Percentiles rank a stretch among this genome's conserved stretches.
These are phyloP conservation scores for Dimorphilus gyrociliatus DNA, from an alignment of 2,888 invertebrate genomes.

Conservation along the genomic window DNA sequence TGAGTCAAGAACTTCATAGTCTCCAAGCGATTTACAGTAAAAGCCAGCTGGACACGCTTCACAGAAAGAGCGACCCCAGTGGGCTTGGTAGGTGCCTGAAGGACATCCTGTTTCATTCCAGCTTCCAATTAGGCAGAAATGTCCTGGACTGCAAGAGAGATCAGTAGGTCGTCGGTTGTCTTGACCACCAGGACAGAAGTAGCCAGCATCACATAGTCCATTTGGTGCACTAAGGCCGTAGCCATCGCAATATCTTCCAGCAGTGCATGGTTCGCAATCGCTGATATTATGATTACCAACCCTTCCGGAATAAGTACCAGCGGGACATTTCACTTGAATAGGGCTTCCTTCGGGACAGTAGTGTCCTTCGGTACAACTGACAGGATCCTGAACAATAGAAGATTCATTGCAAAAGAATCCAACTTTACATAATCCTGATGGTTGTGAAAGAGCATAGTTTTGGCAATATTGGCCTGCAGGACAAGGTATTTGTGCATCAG, in stretches of 20 bases:
- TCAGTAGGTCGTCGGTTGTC: conserved; percentile 17
- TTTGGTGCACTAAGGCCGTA: conserved; percentile 21
- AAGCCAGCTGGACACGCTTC: conserved; percentile 27
- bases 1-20: conserved; percentile 23
- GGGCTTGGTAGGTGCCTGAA: conserved; percentile 28
- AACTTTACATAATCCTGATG: conserved; percentile 18
- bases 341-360: conserved; percentile 26
- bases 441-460: conserved; percentile 16
- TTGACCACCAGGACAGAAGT: conserved; percentile 30
- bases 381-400: conserved; percentile 19
- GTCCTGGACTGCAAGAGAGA: conserved; percentile 27
- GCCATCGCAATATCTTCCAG: conserved; percentile 26
- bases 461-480: conserved; percentile 28
- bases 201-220: conserved; percentile 23
- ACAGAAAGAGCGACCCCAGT: conserved; percentile 23
- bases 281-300: conserved; percentile 16
- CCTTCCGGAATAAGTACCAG: conserved; percentile 26
- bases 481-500: conserved; percentile 17
- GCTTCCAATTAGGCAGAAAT: conserved; percentile 28
- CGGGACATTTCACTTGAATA: conserved; percentile 18
- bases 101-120: conserved; percentile 32
- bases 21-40: conserved; percentile 27
- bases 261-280: conserved; percentile 25
- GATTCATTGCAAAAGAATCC: conserved; percentile 32
- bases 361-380: conserved; percentile 19